Conservation (phyloP, 2,113 vertebrate species). For the Chaenocephalus aceratus region DNA sequence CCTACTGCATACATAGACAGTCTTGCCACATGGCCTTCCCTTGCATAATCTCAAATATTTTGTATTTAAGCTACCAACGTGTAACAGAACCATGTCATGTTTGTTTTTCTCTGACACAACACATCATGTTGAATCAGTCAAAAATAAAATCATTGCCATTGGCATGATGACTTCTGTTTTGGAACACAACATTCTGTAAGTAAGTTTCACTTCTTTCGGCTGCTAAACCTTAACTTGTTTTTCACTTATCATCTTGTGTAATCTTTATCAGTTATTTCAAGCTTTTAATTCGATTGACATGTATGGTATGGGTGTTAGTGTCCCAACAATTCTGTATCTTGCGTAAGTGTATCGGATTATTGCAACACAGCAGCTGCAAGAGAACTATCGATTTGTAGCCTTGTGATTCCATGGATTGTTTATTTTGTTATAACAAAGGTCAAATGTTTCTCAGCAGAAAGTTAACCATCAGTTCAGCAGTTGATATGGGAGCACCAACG, state of each 20-base stretch:
- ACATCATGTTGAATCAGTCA: neutral
- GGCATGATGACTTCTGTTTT: neutral
- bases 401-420: constrained; percentile 15
- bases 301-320: neutral
- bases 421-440: constrained; percentile 44
- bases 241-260: neutral
- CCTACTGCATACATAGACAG: no score
- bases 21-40: no score
- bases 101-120: neutral
- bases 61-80: no score
- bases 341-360: constrained; percentile 15
- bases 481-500: neutral
- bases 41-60: neutral
- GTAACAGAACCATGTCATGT: neutral
- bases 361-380: constrained; percentile 40
- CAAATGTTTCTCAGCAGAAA: constrained; percentile 5
- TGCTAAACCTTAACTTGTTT: neutral
- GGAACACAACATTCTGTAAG: no score
- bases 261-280: neutral
- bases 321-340: constrained; percentile 2
- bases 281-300: neutral
- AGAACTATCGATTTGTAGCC: constrained; percentile 34
- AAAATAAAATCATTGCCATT: neutral
- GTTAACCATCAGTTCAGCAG: neutral
- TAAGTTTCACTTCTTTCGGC: no score